These are phyloP conservation scores for Glaucomys volans DNA, from an alignment of 2,113 vertebrate genomes.

Conservation along the genomic window DNA sequence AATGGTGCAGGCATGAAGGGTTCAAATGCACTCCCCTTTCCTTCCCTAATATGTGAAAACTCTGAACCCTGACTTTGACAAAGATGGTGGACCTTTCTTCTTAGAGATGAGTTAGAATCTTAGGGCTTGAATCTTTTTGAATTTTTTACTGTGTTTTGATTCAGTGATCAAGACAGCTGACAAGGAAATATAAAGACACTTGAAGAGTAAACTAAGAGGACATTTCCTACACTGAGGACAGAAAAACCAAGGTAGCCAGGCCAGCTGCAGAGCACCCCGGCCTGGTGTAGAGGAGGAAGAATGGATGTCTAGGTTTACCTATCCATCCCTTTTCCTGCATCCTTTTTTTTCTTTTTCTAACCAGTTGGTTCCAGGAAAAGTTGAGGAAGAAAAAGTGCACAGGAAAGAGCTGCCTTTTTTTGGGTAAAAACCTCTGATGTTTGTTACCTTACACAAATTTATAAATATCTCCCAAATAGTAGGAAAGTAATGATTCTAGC, in stretches of 20 bases:
- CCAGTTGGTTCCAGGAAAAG: neutral
- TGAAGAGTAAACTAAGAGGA: neutral
- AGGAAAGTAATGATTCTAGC: neutral
- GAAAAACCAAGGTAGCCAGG: neutral
- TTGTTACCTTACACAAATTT: slow-evolving; percentile 10
- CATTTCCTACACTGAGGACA: neutral
- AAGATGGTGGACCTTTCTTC: neutral
- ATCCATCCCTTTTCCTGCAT: neutral
- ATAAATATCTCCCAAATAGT: neutral
- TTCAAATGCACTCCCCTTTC: neutral
- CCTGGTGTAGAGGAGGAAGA: neutral
- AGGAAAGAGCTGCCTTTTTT: neutral
- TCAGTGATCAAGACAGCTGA: neutral
- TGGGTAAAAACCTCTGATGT: neutral
- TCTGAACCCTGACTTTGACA: neutral
- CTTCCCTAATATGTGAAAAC: neutral
- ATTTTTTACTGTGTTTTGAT: slow-evolving; percentile 42
- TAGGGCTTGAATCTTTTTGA: neutral
- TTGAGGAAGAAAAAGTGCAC: neutral
- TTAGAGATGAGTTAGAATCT: neutral
- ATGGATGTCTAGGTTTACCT: neutral
- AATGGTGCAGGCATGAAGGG: neutral
- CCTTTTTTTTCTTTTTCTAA: neutral
- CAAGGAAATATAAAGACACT: slow-evolving; percentile 24
- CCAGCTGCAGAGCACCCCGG: neutral